These are phyloP conservation scores for Sebastes iracundus DNA, from an alignment of 2,797 vertebrate species.

Conservation along the genomic window DNA sequence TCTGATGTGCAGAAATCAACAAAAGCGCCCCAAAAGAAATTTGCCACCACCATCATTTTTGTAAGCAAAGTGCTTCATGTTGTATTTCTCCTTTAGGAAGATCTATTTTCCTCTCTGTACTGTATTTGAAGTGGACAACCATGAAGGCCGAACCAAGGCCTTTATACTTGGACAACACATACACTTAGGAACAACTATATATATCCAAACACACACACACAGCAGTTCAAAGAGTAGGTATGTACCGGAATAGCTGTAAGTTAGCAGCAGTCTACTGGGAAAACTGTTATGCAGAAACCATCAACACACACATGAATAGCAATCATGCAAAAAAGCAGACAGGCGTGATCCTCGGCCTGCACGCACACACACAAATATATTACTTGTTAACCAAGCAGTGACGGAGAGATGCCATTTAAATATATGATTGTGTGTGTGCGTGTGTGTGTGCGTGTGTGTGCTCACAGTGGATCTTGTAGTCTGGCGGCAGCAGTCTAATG, in stretches of 20 bases:
- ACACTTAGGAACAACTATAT: neutral
- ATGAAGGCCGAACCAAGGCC: neutral
- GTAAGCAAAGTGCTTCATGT: neutral
- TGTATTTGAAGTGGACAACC: neutral
- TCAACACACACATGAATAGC: neutral
- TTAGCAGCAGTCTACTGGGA: slow-evolving; percentile 7
- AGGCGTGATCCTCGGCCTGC: neutral
- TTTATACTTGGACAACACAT: neutral
- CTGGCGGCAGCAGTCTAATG: slow-evolving; percentile 94
- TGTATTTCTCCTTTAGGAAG: neutral
- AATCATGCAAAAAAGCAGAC: neutral
- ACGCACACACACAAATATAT: neutral
- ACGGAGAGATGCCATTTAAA: neutral
- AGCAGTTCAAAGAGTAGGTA: neutral
- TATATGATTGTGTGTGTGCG: neutral
- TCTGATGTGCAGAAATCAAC: slow-evolving; percentile 21
- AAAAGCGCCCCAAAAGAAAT: neutral
- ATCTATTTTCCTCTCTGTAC: neutral
- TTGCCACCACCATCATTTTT: neutral
- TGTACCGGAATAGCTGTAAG: neutral
- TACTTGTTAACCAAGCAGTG: neutral
- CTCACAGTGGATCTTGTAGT: slow-evolving; percentile 99
- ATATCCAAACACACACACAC: neutral
- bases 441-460: accelerated
- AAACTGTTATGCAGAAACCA: slow-evolving; percentile 13